phyloP scores from a whole-genome alignment of 2,888 invertebrate species.

The Electrophaes corylata region DNA sequence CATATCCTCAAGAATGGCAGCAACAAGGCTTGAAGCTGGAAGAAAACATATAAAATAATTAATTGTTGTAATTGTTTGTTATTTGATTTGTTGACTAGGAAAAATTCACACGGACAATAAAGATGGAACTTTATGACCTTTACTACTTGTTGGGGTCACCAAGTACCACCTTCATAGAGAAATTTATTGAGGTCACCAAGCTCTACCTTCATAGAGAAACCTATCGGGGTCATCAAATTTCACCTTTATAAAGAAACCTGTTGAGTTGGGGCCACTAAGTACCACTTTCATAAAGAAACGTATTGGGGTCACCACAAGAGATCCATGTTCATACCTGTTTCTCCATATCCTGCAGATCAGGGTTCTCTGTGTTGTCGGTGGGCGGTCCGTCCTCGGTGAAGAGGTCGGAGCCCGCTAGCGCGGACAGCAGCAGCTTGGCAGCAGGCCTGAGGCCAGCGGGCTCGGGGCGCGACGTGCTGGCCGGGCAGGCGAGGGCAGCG shows the following conservation, averaged over 20 bases:
- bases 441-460: constrained; percentile 45
- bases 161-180: neutral
- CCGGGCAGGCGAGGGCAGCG: constrained; percentile 63
- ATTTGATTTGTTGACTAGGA: too few species aligned
- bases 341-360: constrained; percentile 59
- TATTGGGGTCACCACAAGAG: neutral
- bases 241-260: neutral
- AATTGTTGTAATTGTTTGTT: too few species aligned
- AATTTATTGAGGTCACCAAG: neutral
- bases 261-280: too few species aligned
- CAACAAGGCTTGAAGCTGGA: constrained; percentile 90
- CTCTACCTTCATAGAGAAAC: neutral
- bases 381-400: constrained; percentile 85
- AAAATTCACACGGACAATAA: too few species aligned
- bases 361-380: constrained; percentile 37
- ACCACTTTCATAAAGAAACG: neutral
- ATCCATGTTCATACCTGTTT: constrained; percentile 40
- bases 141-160: too few species aligned
- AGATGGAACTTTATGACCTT: too few species aligned
- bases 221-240: neutral
- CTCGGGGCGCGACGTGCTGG: constrained; percentile 37
- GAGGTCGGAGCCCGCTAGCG: constrained; percentile 78
- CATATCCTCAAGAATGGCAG: constrained; percentile 94
- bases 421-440: constrained; percentile 58
- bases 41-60: neutral